Base-by-base conservation (phyloP, 2,113 vertebrate species). In the Takifugu flavidus region DNA sequence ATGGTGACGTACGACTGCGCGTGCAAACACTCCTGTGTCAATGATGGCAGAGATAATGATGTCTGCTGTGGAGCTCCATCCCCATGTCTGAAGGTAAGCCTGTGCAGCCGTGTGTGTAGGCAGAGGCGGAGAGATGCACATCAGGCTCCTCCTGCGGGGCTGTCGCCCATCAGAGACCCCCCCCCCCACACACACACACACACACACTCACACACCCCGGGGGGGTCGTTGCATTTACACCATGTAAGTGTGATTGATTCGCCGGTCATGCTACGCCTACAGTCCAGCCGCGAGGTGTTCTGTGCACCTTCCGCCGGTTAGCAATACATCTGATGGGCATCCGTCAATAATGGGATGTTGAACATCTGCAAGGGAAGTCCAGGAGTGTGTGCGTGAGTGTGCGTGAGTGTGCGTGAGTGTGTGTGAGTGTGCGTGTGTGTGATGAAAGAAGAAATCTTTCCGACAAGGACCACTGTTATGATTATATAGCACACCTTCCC, bases 171-270 rank as follows among this genome's bases (percentile, higher is more conserved):
- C 34, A 4, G 8, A 39, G 34, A 39, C 34, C 34, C 34, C 34
- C 34, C 34, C 2, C 20, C 20, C 20, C 20, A 1, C 20, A 20
- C 20, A 20, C 20, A 20, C 20, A 20, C 20, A 20, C 20, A 20
- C 20, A 20, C 20, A 20, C 20, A 20, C 14, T 67, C 45, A 50
- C 64, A 74, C 57, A 73, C 78, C 76, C 46, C 0, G 42, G 52
- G 78, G 72, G 82, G 80, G 12, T 66, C 50, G 82, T 79, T 79
- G 76, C 84, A 85, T 88, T 82, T 82, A 63, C 70, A 74, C 79
- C 83, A 83, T 90, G 88, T 85, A 86, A 78, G 50, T 62, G 67
- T 75, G 85, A 91, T 90, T 87, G 85, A 91, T 88, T 80, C 45
- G 69, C 62, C 56, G 66, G 74, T 77, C 73, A 53, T 65, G 70